Conservation (phyloP, 2,797 vertebrate genomes). For the Hoplostethus atlanticus region DNA sequence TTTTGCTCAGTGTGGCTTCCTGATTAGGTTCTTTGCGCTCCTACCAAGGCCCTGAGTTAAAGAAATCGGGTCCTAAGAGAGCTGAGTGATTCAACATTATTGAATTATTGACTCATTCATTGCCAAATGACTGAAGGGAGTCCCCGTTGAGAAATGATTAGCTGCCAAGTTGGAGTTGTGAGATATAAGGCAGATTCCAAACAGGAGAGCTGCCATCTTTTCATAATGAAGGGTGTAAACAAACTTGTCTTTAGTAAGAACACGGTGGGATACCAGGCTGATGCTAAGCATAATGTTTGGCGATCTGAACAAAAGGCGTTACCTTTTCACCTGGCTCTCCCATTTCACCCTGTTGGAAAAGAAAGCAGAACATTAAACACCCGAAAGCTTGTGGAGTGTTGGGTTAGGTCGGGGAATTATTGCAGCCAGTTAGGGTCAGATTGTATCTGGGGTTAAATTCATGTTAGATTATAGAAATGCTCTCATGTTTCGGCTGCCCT, state of each 20-base stretch:
- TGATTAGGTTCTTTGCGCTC: constrained; percentile 31
- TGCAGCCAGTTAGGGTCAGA: constrained; percentile 64
- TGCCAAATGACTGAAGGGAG: constrained; percentile 49
- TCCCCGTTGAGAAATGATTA: constrained; percentile 17
- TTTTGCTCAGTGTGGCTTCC: constrained; percentile 31
- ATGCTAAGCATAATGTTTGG: constrained; percentile 56
- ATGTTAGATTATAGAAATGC: constrained; percentile 67
- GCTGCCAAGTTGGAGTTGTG: constrained; percentile 3
- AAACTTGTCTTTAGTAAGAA: constrained; percentile 22
- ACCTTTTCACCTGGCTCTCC: constrained; percentile 98
- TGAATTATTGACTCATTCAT: constrained; percentile 24
- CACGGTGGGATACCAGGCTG: constrained; percentile 34
- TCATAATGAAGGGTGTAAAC: constrained; percentile 18
- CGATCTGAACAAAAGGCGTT: constrained; percentile 68
- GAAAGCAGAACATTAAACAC: constrained; percentile 73
- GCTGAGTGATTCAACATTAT: constrained; percentile 60
- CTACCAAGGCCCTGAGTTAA: constrained; percentile 1
- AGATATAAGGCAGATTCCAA: constrained; percentile 9
- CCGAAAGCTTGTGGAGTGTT: constrained; percentile 37
- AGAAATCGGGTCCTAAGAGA: constrained; percentile 35
- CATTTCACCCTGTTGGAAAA: constrained; percentile 92
- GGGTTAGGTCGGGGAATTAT: constrained; percentile 42
- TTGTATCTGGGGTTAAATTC: constrained; percentile 75
- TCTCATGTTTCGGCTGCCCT: constrained; percentile 58
- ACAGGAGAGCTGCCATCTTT: constrained; percentile 22